Evolutionary conservation across 2,888 invertebrate genomes (phyloP), one percentile per base, ranked within the genome.

Genomic region (Scotopteryx bipunctaria): DNA sequence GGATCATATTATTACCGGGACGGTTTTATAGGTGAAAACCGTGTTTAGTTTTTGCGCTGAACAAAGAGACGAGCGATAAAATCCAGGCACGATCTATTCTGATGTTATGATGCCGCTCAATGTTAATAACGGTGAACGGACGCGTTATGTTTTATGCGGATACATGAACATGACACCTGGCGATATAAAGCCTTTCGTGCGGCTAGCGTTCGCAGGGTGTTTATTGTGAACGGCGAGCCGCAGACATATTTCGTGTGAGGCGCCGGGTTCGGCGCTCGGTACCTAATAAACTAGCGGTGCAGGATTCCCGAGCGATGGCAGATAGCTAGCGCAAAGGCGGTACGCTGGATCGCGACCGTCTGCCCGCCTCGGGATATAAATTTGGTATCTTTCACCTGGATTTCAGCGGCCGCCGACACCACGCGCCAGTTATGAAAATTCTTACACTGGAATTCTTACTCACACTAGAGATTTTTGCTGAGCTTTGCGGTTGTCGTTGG

Each of bases 401-500:
- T 77, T 74, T 72, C 80, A 71, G 66, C 77, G 73, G 68, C 76
- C 72, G 71, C 60, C 69, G 71, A 64, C 76, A 68, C 73, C 76
- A 68, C 67, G 63, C 79, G 73, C 77, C 81, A 71, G 87, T 87
- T 88, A 89, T 89, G 89, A 89, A 89, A 89, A 88, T 88, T 88
- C 88, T 88, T 62, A 78, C 81, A 72, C 75, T 73, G 83, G 83
- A 84, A 88, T 88, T 81, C 78, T 71, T 59, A 75, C 82, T 86
- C 84, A 82, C 85, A 86, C 86, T 83, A 81, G 79, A 86, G 82
- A 87, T 84, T 85, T 84, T 83, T 76, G 81, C 81, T 81, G 81
- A 85, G 87, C 78, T 83, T 76, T 84, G 86, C 83, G 86, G 86
- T 83, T 81, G 81, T 81, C 82, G 82, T 74, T 79, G 73, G 69